Evolutionary conservation across 2,888 invertebrate genomes (phyloP), one percentile per base, ranked within the genome.

Genomic region (Phalera bucephala): DNA sequence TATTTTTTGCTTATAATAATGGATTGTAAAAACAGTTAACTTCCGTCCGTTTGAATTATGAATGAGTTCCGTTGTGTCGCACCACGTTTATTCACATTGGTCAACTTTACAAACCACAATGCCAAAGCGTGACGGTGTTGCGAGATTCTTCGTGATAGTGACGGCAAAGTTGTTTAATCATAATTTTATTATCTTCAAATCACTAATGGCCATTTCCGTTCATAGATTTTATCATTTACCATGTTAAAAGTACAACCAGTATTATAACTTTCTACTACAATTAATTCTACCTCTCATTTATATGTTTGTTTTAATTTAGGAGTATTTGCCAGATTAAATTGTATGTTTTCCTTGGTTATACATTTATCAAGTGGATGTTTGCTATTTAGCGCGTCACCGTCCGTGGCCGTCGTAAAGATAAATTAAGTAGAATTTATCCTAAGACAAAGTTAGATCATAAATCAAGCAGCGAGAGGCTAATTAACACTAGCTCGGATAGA

Each of bases 401-500:
- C 54, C 48, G 27, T 27, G 31, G 36, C 54, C 37, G 53, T 44
- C 37, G 50, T 47, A 52, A 56, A 60, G 60, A 77, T 74, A 64
- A 75, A 73, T 74, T 45, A 55, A 58, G 51, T 40, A 62, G 52
- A 51, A 65, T 68, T 65, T 64, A 66, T 66, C 56, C 47, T 42
- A 60, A 74, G 71, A 72, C 72, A 72, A 75, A 74, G 65, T 73
- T 66, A 64, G 46, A 40, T 57, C 49, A 80, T 85, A 82, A 82
- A 84, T 86, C 81, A 82, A 78, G 54, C 55, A 51, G 63, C 63
- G 60, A 69, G 71, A 59, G 64, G 61, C 71, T 84, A 82, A 84
- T 85, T 82, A 84, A 75, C 73, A 70, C 66, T 52, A 45, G 60
- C 63, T 58, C 53, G 52, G 32, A 45, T 67, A 53, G 57, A 72